phyloP scores from a whole-genome alignment of 2,797 vertebrate genomes.

The Brotula barbata region DNA sequence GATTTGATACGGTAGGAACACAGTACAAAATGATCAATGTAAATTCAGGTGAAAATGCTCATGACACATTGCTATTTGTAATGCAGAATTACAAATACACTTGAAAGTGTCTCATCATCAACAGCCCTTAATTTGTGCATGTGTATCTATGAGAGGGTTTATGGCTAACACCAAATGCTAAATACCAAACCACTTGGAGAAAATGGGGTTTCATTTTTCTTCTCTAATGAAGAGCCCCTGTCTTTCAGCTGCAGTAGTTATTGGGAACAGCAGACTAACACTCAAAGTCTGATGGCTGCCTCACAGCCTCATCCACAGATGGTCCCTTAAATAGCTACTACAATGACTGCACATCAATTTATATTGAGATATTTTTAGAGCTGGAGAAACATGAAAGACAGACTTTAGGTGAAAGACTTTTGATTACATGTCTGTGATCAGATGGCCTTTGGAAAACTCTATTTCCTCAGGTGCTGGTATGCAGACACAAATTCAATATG shows the following conservation, averaged over 20 bases:
- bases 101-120: background rate
- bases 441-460: slow-evolving; percentile 29
- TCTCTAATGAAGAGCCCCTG: slow-evolving; percentile 39
- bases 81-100: slow-evolving; percentile 25
- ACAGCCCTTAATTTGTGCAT: slow-evolving; percentile 11
- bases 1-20: slow-evolving; percentile 8
- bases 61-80: slow-evolving; percentile 12
- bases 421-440: slow-evolving; percentile 49
- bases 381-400: slow-evolving; percentile 42
- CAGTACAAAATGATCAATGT: slow-evolving; percentile 27
- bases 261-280: slow-evolving; percentile 48
- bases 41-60: slow-evolving; percentile 12
- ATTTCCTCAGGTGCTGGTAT: slow-evolving; percentile 11
- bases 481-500: slow-evolving; percentile 12
- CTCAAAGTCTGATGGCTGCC: slow-evolving; percentile 58
- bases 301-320: slow-evolving; percentile 61
- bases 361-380: slow-evolving; percentile 57
- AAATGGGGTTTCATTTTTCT: slow-evolving; percentile 22
- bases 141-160: slow-evolving; percentile 3
- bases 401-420: slow-evolving; percentile 41
- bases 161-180: slow-evolving; percentile 33
- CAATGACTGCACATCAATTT: slow-evolving; percentile 47
- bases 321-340: slow-evolving; percentile 44
- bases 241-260: slow-evolving; percentile 59
- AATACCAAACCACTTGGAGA: slow-evolving; percentile 13